Base-by-base conservation (phyloP, 2,888 invertebrate genomes). In the Hypsopygia costalis region DNA sequence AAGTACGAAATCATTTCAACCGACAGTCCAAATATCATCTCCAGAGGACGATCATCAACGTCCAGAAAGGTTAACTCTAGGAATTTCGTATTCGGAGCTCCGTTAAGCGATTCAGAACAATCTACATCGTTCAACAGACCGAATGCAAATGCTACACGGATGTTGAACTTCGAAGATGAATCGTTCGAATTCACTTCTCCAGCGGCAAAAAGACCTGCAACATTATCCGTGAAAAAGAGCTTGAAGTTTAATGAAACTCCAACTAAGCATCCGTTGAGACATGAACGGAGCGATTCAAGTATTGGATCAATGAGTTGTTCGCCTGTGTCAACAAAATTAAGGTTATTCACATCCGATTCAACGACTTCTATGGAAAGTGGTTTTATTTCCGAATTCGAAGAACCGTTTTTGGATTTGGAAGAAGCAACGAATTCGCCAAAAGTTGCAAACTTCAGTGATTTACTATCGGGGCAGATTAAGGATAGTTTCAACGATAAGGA, bases 1-100 rank as follows among this genome's bases (percentile, higher is more conserved):
- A 89, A 89, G 46, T 89, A 89, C 32, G 89, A 89, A 49, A 89
- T 89, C 0, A 87, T 89, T 7, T 88, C 88, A 0, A 89, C 89
- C 0, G 89, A 89, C 34, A 88, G 88, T 33, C 89, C 89, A 0
- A 68, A 89, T 25, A 87, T 89, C 0, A 87, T 88, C 8, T 87
- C 87, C 0, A 59, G 76, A 29, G 87, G 88, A 0, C 46, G 87
- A 0, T 35, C 60, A 0, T 59, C 75, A 0, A 60, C 71, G 0
- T 62, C 76, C 0, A 68, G 82, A 10, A 87, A 86, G 43, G 67
- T 88, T 0, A 74, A 53, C 0, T 62, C 81, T 0, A 73, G 69
- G 9, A 80, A 81, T 16, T 88, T 89, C 27, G 68, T 60, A 0
- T 89, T 89, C n/a, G 89, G 89, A 0, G 87, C 89, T 0, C 85